Base-by-base conservation (phyloP, 2,113 vertebrate genomes). In the Siphamia tubifer region DNA sequence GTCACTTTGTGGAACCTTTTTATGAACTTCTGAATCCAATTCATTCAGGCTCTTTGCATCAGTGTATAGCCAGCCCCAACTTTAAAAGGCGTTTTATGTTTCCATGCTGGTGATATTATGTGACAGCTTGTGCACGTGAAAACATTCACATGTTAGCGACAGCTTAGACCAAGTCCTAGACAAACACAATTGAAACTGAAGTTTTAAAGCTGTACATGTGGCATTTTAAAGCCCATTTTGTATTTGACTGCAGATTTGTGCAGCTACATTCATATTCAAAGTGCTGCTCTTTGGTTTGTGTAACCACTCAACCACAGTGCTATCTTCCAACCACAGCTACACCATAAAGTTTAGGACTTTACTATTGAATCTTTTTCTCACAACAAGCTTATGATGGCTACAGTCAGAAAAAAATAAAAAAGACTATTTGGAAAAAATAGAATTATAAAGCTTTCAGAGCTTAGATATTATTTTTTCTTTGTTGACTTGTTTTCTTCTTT, bases 201-300 rank as follows among this genome's bases (percentile, higher is more conserved):
- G 9, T 64, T 58, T 23, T 61, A 23, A 74, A 42, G 9, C 5
- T 75, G 54, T 49, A 2, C 43, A 17, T 56, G 23, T 64, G 47
- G 23, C 17, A 28, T 61, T 74, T 74, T 40, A 34, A 73, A 69
- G 23, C 10, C 11, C 42, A 20, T 54, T 78, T 53, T 55, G 24
- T 35, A 53, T 80, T 77, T 58, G 56, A 61, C 56, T 23, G 8
- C 4, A 2, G 54, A 76, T 78, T 78, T 49, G 58, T 66, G 38
- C 28, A 9, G 12, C 28, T 7, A 61, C 78, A 82, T 79, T 86
- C 51, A 72, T 74, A 83, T 81, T 86, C 58, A 74, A 67, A 76
- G 58, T 45, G 70, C 52, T 52, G 38, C 52, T 68, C 54, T 55
- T 36, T 38, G 49, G 54, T 81, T 57, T 60, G 42, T 64, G 58